A percentile compares a stretch with the other conserved stretches of the same genome.
These are phyloP conservation scores for rabbit (Oryctolagus cuniculus) DNA, from an alignment of 2,113 vertebrate genomes.

Conservation along the genomic window mOryCun1.1 NC_091441.1:74197501-74198000, in stretches of 20 bases:
- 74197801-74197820: background rate
- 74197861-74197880: background rate
- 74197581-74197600: background rate
- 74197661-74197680: background rate
- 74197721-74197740: background rate
- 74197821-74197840: background rate
- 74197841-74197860: background rate
- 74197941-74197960: slow-evolving; percentile 55
- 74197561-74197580: background rate
- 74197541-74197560: background rate
- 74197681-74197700: accelerated
- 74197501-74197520: background rate
- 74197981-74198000: slow-evolving; percentile 64
- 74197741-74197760: background rate
- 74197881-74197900: background rate
- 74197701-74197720: background rate
- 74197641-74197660: background rate
- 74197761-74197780: background rate
- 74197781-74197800: background rate
- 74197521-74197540: background rate
- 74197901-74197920: background rate
- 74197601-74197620: background rate
- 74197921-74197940: slow-evolving; percentile 25
- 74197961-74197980: slow-evolving; percentile 58
- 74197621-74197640: background rate